Evolutionary conservation across 2,888 invertebrate species (phyloP), one percentile per base, ranked within the genome.

Genomic region (Caenorhabditis sp.): DNA sequence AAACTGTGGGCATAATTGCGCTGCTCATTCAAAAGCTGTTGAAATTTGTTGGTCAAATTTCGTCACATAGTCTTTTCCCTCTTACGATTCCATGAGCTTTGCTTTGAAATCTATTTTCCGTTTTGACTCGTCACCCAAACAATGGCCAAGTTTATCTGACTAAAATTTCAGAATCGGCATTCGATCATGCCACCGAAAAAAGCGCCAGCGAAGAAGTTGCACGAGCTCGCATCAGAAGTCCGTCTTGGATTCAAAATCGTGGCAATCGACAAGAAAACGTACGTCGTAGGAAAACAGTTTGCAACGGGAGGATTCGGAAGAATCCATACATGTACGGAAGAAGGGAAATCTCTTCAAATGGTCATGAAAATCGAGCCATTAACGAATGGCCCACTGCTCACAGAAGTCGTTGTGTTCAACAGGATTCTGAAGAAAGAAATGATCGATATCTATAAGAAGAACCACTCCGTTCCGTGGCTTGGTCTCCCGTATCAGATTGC

Each of bases 361-460:
- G 89, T 90, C 7, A 84, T 92, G 58, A 92, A 92, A 77, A 86
- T 92, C 96, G 99, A 99, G 93, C 97, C 96, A 2, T 95, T 96
- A 92, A 95, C 95, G 12, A 99, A 97, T 93, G 99, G 99, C 0
- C 98, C 98, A 0, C 94, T 99, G 16, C 99, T 98, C 93, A 96
- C 97, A n/a, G 99, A 99, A 94, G 95, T 96, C 91, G 96, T 97
- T 93, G 97, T 97, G 93, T 96, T 98, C 90, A 95, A 97, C 80
- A 94, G 97, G 91, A 95, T 95, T 85, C 96, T 96, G 38, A 96
- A 95, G 93, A 94, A 94, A 86, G 94, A 95, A 58, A 95, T 95
- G 94, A 95, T 92, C 38, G 90, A 90, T 31, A 80, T 82, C 12
- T 92, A 83, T 70, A 83, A 74, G 56, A 85, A 81, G 59, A 51